Evolutionary conservation across 2,113 vertebrate genomes (phyloP), one percentile per base, ranked within the genome.

Genomic region (Vulpes ferrilata): DNA sequence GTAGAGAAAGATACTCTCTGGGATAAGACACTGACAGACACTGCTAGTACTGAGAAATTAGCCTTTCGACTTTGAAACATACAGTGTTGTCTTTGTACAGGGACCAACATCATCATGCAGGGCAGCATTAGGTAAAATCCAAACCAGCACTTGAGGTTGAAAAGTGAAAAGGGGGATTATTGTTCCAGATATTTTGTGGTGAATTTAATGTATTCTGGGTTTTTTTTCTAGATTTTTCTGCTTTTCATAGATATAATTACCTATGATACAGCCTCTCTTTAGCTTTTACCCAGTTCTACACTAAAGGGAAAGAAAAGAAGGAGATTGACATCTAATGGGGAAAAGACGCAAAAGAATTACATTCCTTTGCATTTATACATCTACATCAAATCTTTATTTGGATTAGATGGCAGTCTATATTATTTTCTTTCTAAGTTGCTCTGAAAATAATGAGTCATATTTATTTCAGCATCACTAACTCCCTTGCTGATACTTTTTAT

Each of bases 1-100:
- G 53, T 48, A 81, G n/a, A 94, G 80, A 90, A 90, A 73, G 85
- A 43, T 83, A 59, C 5, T 92, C 92, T 96, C 91, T 93, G 79
- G 92, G 60, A 74, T 76, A 12, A 78, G 64, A 95, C 71, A 59
- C 71, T 93, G 93, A 93, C 74, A 97, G 90, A 55, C 43, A 43
- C 22, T 57, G 35, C 65, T 79, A 23, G 67, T 48, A 23, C 48
- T 84, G 80, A 96, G 57, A 95, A 57, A 82, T 90, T 65, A 95
- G 90, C 93, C 80, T 92, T 96, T 95, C 2, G 0, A 23, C 69
- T 32, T 80, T 60, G 76, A 59, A 87, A 80, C 0, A 0, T 15
- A 51, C 23, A 19, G 0, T 15, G 2, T 81, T 17, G 1, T 78
- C 80, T 95, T 79, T 92, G 74, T 79, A 82, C 35, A 38, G 27